A percentile compares a stretch with the other conserved stretches of the same genome.
These are phyloP conservation scores for Zeuzera pyrina DNA, from an alignment of 2,888 invertebrate species.

Conservation along the genomic window DNA sequence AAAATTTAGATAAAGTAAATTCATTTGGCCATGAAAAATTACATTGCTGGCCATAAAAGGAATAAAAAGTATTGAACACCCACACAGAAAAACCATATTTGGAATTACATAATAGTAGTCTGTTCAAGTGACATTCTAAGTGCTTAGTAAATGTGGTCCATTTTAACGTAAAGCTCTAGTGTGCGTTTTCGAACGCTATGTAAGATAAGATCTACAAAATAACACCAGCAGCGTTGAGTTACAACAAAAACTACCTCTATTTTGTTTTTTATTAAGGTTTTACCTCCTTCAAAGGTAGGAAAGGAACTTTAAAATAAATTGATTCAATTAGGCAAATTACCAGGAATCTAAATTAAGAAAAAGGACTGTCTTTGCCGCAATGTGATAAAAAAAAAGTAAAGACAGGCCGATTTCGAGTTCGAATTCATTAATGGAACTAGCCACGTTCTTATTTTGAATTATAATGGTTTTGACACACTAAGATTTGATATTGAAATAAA, in stretches of 20 bases:
- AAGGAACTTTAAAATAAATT: constrained; percentile 16
- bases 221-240: constrained; percentile 18
- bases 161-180: too few relatives aligned
- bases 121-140: too few relatives aligned
- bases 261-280: constrained; percentile 14
- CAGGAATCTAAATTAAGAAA: constrained; percentile 12
- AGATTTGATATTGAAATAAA: too few relatives aligned
- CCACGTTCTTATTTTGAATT: constrained; percentile 28
- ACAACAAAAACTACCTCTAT: constrained; percentile 8
- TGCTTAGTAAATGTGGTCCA: too few relatives aligned
- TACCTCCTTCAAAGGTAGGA: background rate
- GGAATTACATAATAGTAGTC: constrained; percentile 1
- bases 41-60: constrained; percentile 1
- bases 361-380: constrained; percentile 20
- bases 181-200: too few relatives aligned
- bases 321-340: constrained; percentile 21
- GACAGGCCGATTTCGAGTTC: constrained; percentile 20
- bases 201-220: constrained; percentile 14
- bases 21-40: constrained; percentile 2
- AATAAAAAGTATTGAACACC: constrained; percentile 16
- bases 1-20: too few relatives aligned
- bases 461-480: constrained; percentile 16
- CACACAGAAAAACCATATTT: too few relatives aligned
- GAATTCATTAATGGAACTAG: constrained; percentile 37
- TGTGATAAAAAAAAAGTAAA: constrained; percentile 19